Base-by-base conservation (phyloP, 2,113 vertebrate species). In the Hippocampus comes region DNA sequence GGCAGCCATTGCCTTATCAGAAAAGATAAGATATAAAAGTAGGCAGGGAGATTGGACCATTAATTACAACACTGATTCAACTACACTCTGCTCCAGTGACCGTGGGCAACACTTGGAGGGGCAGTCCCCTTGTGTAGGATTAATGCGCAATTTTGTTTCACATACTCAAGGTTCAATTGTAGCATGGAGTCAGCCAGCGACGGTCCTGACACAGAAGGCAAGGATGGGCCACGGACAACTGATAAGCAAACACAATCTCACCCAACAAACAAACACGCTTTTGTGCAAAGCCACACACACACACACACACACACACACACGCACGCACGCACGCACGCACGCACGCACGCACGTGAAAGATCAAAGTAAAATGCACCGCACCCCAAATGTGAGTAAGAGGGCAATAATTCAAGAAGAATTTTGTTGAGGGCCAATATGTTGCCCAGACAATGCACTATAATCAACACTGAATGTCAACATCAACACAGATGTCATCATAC, bases 11-110 rank as follows among this genome's bases (percentile, higher is more conserved):
- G 84, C 81, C 83, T 89, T 89, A 88, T 89, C 86, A 79, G 75
- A 43, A 77, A 78, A 82, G 89, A 91, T 90, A 63, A 63, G 63
- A 76, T 71, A 76, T 80, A 76, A 70, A 86, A 77, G 63, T 63
- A 83, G 83, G 82, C 63, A 42, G 34, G 51, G 71, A 67, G 68
- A 76, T 78, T 76, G 74, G 53, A 77, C 81, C 81, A 86, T 85
- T 89, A 87, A 89, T 89, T 78, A 81, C 67, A 70, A 61, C 79
- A 89, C 89, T 67, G 89, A 89, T 87, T 84, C 59, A 63, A 63
- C 75, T 63, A 74, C 60, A 83, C 76, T 78, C 76, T 76, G 61
- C 76, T 78, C 84, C 70, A 79, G 76, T 69, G 84, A 84, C 80
- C 69, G 70, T 34, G 53, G 49, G 66, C 51, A 48, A 67, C 68